Evolutionary conservation across 2,113 vertebrate species (phyloP).

Genomic region (Salvelinus alpinus): DNA sequence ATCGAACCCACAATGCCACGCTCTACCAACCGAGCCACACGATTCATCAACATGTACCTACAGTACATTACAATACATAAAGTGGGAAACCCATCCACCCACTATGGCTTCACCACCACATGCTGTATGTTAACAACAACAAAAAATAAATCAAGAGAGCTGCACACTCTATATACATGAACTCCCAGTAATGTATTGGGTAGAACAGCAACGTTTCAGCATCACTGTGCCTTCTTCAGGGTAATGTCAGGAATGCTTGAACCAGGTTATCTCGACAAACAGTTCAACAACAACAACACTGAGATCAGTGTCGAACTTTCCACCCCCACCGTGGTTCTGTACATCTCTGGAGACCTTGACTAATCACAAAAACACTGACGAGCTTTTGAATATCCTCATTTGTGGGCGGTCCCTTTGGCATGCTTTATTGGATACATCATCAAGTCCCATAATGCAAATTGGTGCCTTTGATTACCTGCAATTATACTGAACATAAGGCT

Average conservation of each 20-base stretch:
- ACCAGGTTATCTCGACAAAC: neutral
- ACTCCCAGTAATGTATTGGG: neutral
- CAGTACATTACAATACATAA: no score
- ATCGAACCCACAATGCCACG: no score
- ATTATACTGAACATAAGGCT: no score
- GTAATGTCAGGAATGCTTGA: no score
- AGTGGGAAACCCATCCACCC: no score
- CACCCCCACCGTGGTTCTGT: conserved; percentile 4
- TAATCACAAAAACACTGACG: conserved; percentile 19
- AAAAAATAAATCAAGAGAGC: conserved; percentile 41
- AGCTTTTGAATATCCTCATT: neutral
- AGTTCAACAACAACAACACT: neutral
- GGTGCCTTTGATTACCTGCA: no score
- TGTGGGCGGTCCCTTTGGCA: no score
- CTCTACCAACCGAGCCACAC: neutral
- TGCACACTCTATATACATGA: neutral
- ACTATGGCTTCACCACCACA: conserved; percentile 30
- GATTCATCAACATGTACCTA: conserved; percentile 38
- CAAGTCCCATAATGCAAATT: no score
- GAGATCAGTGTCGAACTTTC: no score
- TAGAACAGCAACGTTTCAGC: neutral
- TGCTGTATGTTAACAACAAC: conserved; percentile 41
- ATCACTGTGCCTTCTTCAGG: no score
- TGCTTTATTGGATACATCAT: no score
- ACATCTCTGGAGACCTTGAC: conserved; percentile 36